These are phyloP conservation scores for Chrysemys picta DNA, from an alignment of 2,113 vertebrate genomes.

Conservation along the genomic window DNA sequence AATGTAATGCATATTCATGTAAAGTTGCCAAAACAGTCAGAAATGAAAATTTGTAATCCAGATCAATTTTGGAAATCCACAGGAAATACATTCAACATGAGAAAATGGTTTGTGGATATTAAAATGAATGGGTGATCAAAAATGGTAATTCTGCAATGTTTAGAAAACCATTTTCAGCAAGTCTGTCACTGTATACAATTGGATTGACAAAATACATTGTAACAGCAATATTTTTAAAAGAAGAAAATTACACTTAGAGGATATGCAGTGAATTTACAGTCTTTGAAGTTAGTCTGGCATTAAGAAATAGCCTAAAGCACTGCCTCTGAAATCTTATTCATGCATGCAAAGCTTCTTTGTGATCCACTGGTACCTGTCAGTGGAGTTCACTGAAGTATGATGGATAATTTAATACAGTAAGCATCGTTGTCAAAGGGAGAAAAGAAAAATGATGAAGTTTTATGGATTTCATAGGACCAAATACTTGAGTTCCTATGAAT, in stretches of 20 bases:
- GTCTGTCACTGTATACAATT: slow-evolving; percentile 42
- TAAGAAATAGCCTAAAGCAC: slow-evolving; percentile 2
- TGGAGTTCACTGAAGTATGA: slow-evolving; percentile 18
- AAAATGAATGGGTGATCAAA: not conserved
- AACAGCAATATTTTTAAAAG: not conserved
- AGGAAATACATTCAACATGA: not conserved
- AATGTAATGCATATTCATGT: slow-evolving; percentile 40
- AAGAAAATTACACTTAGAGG: slow-evolving; percentile 19
- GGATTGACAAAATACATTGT: slow-evolving; percentile 37
- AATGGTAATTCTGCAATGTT: slow-evolving; percentile 40
- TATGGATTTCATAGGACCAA: slow-evolving; percentile 28
- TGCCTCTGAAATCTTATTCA: slow-evolving; percentile 31
- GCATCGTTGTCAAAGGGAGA: not conserved
- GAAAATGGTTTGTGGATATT: slow-evolving; percentile 17
- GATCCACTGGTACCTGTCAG: not conserved
- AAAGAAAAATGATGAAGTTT: slow-evolving; percentile 22
- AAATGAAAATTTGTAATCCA: slow-evolving; percentile 51
- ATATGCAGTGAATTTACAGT: slow-evolving; percentile 17
- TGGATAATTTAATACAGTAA: slow-evolving; percentile 27
- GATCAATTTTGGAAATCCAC: slow-evolving; percentile 50
- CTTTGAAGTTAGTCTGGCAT: slow-evolving; percentile 15
- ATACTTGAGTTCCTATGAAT: slow-evolving; percentile 27
- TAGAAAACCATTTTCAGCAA: slow-evolving; percentile 44
- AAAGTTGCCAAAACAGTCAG: slow-evolving; percentile 29
- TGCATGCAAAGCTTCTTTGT: slow-evolving; percentile 37